These are phyloP conservation scores for Brachirus orientalis DNA, from an alignment of 2,113 vertebrate species.

Conservation along the genomic window DNA sequence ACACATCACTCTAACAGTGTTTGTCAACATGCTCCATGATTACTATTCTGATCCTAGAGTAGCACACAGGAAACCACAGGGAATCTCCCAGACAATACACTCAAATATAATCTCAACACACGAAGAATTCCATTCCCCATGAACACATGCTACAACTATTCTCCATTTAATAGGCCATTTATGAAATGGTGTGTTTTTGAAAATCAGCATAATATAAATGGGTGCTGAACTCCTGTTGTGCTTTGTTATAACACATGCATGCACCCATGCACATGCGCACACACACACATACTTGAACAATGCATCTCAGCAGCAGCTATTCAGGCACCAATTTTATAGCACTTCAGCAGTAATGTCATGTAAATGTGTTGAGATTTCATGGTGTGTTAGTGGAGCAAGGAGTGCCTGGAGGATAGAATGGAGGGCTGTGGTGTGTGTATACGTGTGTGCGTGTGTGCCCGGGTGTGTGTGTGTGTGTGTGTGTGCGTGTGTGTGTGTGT, in stretches of 20 bases:
- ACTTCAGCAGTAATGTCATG: constrained; percentile 60
- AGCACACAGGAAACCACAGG: constrained; percentile 48
- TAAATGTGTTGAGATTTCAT: constrained; percentile 67
- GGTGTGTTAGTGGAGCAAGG: constrained; percentile 44
- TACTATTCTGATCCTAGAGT: constrained; percentile 61
- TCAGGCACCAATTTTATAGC: constrained; percentile 50
- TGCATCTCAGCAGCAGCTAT: constrained; percentile 34
- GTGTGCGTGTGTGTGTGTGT: background rate
- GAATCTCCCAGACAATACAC: constrained; percentile 43
- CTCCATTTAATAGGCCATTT: constrained; percentile 8
- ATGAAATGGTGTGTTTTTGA: constrained; percentile 20
- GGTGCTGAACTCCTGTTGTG: constrained; percentile 8
- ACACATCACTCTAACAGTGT: constrained; percentile 71
- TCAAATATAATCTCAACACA: background rate
- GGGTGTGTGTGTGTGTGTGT: constrained; percentile 6
- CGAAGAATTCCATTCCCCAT: background rate
- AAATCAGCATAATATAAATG: constrained; percentile 25
- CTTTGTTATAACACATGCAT: constrained; percentile 2
- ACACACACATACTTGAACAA: constrained; percentile 11
- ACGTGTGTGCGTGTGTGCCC: background rate
- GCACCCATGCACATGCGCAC: background rate
- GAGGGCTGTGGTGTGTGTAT: background rate
- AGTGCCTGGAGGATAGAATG: constrained; percentile 28
- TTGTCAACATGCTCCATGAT: constrained; percentile 64
- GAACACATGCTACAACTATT: constrained; percentile 2